phyloP scores from a whole-genome alignment of 2,113 vertebrate genomes.

The Heterotilapia buettikoferi region DNA sequence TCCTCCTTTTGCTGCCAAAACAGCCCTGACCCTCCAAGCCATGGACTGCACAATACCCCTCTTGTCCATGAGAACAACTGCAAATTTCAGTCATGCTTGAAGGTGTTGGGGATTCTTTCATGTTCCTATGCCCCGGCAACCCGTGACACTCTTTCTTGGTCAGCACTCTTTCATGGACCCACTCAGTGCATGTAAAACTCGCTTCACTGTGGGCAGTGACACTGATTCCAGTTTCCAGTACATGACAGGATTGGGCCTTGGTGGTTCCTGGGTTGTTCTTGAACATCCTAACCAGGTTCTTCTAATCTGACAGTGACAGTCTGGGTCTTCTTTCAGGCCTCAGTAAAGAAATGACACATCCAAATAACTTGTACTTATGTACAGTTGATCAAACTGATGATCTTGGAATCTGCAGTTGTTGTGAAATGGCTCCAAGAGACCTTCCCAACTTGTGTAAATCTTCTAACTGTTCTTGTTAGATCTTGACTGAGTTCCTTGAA shows the following conservation, averaged over 20 bases:
- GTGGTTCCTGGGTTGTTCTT: neutral
- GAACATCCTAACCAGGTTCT: neutral
- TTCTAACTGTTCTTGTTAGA: neutral
- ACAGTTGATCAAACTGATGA: neutral
- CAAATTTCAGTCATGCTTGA: neutral
- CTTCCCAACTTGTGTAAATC: neutral
- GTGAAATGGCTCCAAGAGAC: neutral
- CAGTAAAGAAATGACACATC: neutral
- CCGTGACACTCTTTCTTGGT: no score
- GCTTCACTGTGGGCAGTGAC: neutral
- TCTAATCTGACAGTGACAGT: neutral
- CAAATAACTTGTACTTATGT: neutral
- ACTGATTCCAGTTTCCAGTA: neutral
- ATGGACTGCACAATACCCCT: neutral
- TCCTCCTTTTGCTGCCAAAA: neutral
- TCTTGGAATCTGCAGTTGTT: neutral
- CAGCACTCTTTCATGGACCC: neutral
- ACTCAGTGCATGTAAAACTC: neutral
- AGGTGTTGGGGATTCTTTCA: neutral
- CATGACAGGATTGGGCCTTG: neutral
- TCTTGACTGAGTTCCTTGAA: neutral
- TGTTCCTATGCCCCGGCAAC: no score
- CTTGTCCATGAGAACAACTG: neutral
- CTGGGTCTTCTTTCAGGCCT: neutral
- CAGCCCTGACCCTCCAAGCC: neutral